Evolutionary conservation across 2,113 vertebrate species (phyloP), one percentile per base, ranked within the genome.

Genomic region (Anseranas semipalmata): DNA sequence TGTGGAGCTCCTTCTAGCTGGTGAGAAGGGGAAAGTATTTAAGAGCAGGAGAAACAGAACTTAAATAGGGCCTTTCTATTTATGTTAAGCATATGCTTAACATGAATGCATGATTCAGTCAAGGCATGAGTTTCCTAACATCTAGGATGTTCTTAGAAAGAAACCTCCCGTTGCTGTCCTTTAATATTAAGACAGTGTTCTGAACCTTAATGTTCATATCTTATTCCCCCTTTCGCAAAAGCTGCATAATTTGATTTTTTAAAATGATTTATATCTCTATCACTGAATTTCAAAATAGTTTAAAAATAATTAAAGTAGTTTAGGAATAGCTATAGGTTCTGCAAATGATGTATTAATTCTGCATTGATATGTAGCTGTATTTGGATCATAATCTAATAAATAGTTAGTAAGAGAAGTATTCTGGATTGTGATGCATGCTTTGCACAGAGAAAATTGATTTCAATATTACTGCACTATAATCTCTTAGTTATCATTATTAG

Each of bases 1-100:
- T 85, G 98, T 99, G 90, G 99, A 99, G 87, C 98, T 99, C 84
- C 98, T 99, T 43, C 97, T 99, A 88, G 99, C 99, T 97, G 99
- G 99, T 99, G 97, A 97, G 97, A 95, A 87, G 37, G 59, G 59
- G 46, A 93, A 87, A 91, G 77, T 70, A 71, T 60, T 87, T 85
- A 67, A 78, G 81, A 93, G 28, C 37, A 85, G 74, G 85, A 71
- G 81, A 94, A 93, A 66, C 60, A 25, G 10, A 79, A 6, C 65
- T 90, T 79, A 53, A 77, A 72, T 82, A 80, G 68, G 20, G 21
- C 55, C 50, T 43, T 58, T 50, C 85, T 85, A 33, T 55, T 90
- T 48, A n/a, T 22, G 19, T 48, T 66, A 82, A 86, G 25, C 63
- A 30, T 90, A 7, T 22, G 7, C 72, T 82, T 87, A 79, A 85